phyloP scores from a whole-genome alignment of 2,888 invertebrate species.

The Fragum sueziense region DNA sequence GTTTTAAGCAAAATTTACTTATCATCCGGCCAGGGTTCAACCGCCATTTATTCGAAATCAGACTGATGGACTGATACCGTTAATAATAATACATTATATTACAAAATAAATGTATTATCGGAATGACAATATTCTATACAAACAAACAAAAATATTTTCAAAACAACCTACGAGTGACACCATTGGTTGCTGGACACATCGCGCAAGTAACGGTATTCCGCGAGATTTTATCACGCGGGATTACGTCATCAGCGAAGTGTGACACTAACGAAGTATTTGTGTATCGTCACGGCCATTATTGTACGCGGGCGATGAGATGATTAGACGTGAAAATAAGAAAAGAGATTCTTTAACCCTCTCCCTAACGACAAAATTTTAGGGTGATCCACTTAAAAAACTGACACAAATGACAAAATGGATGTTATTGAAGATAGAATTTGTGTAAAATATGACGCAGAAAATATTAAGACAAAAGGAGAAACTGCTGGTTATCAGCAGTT shows the following conservation, averaged over 20 bases:
- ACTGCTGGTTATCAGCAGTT: no score
- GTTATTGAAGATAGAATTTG: no score
- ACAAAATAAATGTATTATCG: not conserved
- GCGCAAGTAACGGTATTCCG: conserved; percentile 16
- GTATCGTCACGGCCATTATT: conserved; percentile 26
- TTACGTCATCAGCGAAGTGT: conserved; percentile 44
- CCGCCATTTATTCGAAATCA: no score
- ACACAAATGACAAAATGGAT: no score
- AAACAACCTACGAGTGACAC: conserved; percentile 11
- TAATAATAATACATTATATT: no score
- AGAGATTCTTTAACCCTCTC: conserved; percentile 11
- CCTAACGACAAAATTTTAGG: no score
- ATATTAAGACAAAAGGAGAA: no score
- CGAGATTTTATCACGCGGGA: conserved; percentile 17
- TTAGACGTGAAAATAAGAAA: conserved; percentile 4
- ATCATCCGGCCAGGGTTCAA: no score
- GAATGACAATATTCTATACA: conserved; percentile 1
- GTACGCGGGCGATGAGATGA: conserved; percentile 1
- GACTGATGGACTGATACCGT: no score
- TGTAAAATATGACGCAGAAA: no score
- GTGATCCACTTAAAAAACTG: no score
- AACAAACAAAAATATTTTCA: conserved; percentile 12
- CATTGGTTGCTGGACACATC: conserved; percentile 11
- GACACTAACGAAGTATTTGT: conserved; percentile 52
- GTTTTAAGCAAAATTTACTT: no score